Evolutionary conservation across 2,113 vertebrate species (phyloP).

Genomic region (Myrmophylax atrothorax): DNA sequence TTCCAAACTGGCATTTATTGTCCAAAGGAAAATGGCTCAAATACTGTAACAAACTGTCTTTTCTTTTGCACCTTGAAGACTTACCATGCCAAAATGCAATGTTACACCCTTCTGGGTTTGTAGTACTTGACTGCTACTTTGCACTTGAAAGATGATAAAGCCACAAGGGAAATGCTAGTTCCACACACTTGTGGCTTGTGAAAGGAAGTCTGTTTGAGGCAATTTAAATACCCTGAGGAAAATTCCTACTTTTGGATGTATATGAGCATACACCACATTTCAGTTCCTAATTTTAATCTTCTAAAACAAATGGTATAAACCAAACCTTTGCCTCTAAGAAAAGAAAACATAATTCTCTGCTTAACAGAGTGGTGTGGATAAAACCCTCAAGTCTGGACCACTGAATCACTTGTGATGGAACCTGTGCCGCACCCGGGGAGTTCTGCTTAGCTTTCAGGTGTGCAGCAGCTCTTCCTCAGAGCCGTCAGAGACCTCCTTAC

Average conservation of each 20-base stretch:
- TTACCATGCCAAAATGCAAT: neutral
- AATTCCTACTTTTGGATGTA: neutral
- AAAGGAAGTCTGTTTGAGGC: neutral
- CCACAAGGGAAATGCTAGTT: neutral
- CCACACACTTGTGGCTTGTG: neutral
- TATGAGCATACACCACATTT: neutral
- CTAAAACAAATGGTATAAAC: neutral
- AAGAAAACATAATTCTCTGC: neutral
- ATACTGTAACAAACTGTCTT: neutral
- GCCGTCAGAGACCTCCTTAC: neutral
- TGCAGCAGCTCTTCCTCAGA: neutral
- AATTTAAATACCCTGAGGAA: neutral
- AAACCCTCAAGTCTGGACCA: neutral
- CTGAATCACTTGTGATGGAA: neutral
- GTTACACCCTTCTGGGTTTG: neutral
- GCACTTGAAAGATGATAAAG: neutral
- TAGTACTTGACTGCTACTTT: neutral
- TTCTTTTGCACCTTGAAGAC: neutral
- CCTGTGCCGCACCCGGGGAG: neutral
- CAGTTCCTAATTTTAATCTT: neutral
- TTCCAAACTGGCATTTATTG: neutral
- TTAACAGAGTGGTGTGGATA: neutral
- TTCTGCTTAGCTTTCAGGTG: neutral
- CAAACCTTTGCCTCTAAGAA: neutral
- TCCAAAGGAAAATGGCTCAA: neutral